Base-by-base conservation (phyloP, 2,888 invertebrate species). In the Sarcophaga variegata region DNA sequence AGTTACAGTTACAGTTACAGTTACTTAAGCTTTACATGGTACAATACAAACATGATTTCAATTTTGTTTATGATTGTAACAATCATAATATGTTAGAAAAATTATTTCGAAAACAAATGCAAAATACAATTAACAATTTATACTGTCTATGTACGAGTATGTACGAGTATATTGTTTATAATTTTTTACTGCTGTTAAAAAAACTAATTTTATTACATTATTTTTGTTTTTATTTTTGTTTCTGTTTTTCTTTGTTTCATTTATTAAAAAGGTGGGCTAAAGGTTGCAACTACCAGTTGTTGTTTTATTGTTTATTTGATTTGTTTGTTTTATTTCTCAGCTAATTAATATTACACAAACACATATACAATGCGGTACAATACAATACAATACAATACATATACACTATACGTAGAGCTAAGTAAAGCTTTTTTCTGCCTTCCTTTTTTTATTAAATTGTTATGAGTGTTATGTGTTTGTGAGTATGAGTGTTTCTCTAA, bases 251-350 rank as follows among this genome's bases (percentile, higher is more conserved):
- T 59, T 22, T n/a, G n/a, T 60, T 37, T 67, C 22, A 37, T 22
- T n/a, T 71, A 54, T 54, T 54, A 14, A 54, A 78, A 54, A 87
- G 86, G 86, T 87, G 86, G 86, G 86, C 86, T 87, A 84, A 87
- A 84, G 83, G 83, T 87, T 83, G 74, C 83, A 81, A 74, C 85
- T 85, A 85, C 69, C 77, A 78, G 69, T 78, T 77, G 67, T 85
- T 78, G 10, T 54, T 37, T 37, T 64, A 63, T 62, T 75, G 62
- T 63, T 79, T 20, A 14, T 22, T n/a, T n/a, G n/a, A 17, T 17
- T 47, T 63, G 27, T 25, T 74, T 66, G 4, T 37, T 37, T 63
- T 54, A 54, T 14, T 17, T 70, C 27, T 83, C 54, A 22, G 37
- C 59, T 67, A 72, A 66, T 22, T 49, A 37, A 71, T 10, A 37